These are phyloP conservation scores for Ellobius talpinus DNA, from an alignment of 2,113 vertebrate species.

Conservation along the genomic window DNA sequence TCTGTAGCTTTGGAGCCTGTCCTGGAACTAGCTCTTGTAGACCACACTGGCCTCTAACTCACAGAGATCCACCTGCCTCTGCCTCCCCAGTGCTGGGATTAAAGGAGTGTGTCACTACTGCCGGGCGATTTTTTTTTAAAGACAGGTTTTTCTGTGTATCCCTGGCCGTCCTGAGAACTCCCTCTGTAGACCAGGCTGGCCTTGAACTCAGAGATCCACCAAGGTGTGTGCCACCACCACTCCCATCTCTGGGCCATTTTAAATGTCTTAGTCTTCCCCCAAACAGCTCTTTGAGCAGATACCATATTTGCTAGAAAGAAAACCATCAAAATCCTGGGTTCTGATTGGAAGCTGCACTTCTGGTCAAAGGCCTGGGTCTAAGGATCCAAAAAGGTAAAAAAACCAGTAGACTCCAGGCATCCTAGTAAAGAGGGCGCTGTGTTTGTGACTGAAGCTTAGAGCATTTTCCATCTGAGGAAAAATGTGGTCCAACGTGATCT, in stretches of 20 bases:
- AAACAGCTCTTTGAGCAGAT: neutral
- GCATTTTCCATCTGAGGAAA: neutral
- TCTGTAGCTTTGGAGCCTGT: too few relatives aligned
- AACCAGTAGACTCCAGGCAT: neutral
- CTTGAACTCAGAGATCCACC: neutral
- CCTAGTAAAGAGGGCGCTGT: neutral
- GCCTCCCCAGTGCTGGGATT: too few relatives aligned
- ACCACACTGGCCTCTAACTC: too few relatives aligned
- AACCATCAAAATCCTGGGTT: slow-evolving; percentile 1
- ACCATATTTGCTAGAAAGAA: neutral
- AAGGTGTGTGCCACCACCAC: too few relatives aligned
- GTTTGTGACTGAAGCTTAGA: neutral
- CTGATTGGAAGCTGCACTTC: neutral
- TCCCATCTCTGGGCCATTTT: neutral
- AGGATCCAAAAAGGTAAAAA: neutral
- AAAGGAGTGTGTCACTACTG: too few relatives aligned
- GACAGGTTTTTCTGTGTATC: neutral
- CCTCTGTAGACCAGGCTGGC: neutral
- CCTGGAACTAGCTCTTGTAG: too few relatives aligned
- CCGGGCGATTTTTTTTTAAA: neutral
- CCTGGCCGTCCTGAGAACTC: neutral
- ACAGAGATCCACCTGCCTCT: too few relatives aligned
- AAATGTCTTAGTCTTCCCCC: too few relatives aligned
- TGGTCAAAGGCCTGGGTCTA: neutral
- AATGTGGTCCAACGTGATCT: neutral